Base-by-base conservation (phyloP, 2,797 vertebrate species). In the Neomorphus geoffroyi region DNA sequence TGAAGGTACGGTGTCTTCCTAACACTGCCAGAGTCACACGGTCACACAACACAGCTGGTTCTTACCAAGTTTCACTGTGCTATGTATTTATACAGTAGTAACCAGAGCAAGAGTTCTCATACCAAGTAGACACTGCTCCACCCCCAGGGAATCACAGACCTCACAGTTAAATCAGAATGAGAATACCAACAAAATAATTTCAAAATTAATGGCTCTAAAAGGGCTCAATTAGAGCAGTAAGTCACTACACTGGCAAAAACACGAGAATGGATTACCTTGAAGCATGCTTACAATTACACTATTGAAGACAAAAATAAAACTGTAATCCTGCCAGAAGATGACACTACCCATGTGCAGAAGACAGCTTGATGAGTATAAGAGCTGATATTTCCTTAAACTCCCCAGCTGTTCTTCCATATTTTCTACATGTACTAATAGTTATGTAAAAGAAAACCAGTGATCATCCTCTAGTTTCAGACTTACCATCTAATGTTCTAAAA, bases 341-440 rank as follows among this genome's bases (percentile, higher is more conserved):
- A 79, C 33, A 57, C 26, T 58, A 86, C 18, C n/a, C 39, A 54
- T 41, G 69, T 37, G 43, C 50, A 91, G 41, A 67, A 93, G 41
- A 80, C 41, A 94, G 69, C 18, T 17, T 91, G 41, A 69, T 35
- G 73, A 87, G 66, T 78, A 5, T 27, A 65, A 80, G 54, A 92
- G 45, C 46, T 64, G 61, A 7, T 86, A n/a, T 65, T 86, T 81
- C 77, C 51, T 85, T 93, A 75, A 88, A 92, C 80, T 89, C 65
- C 41, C 30, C 71, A 89, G 62, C 58, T 95, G 91, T 43, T 75
- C 72, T 50, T 82, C 54, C 57, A 13, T 91, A 92, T 93, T 94
- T 88, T 60, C 60, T 94, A 39, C 0, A 0, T 57, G 82, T 41
- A 72, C 64, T 41, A 93, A 92, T 67, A 64, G 80, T 74, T 86